Conservation (phyloP, 2,888 invertebrate species). For the Eristalis intricaria region DNA sequence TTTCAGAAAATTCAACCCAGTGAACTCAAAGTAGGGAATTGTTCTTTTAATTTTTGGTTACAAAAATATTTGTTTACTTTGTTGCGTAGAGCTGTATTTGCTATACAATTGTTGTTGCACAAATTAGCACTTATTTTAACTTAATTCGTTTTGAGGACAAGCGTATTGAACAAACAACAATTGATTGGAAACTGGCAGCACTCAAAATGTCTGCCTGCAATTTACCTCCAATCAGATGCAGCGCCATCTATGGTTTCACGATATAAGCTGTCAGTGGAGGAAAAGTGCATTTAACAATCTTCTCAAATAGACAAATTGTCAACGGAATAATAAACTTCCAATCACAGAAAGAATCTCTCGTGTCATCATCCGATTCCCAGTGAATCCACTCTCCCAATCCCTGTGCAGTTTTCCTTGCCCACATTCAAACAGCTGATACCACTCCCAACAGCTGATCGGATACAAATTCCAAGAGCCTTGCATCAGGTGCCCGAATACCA, state of each 20-base stretch:
- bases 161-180: too few species aligned
- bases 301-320: neutral
- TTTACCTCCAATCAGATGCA: neutral
- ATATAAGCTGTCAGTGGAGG: neutral
- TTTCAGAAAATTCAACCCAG: too few species aligned
- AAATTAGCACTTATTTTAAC: too few species aligned
- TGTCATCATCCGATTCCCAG: neutral
- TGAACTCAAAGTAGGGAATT: too few species aligned
- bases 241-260: neutral
- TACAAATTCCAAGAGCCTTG: neutral
- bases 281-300: neutral
- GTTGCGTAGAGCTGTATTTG: too few species aligned
- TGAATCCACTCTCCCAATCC: neutral
- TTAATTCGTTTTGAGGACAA: too few species aligned
- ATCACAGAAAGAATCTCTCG: neutral
- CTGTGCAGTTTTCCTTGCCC: neutral
- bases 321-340: neutral
- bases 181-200: neutral
- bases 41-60: too few species aligned
- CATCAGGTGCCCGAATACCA: constrained; percentile 11
- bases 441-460: constrained; percentile 20
- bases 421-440: constrained; percentile 5
- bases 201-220: neutral
- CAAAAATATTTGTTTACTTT: too few species aligned
- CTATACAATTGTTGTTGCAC: too few species aligned